Base-by-base conservation (phyloP, 2,113 vertebrate genomes). In the Procavia capensis region DNA sequence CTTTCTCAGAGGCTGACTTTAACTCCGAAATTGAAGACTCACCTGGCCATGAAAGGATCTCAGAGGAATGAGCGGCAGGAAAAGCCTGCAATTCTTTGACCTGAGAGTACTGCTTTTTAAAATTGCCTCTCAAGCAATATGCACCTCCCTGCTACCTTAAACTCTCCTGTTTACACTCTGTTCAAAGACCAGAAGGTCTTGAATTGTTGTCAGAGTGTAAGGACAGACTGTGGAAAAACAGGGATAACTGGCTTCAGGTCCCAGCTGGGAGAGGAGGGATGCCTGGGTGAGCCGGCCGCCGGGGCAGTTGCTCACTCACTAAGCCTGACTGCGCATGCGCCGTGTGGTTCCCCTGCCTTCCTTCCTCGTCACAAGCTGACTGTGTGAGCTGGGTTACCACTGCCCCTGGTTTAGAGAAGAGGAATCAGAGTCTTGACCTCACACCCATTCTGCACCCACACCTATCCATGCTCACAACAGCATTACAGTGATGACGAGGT, bases 21-120 rank as follows among this genome's bases (percentile, higher is more conserved):
- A 78, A 84, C 66, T 64, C 76, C 24, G n/a, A 88, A 90, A 59
- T 0, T 10, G 89, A 96, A 88, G 82, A 85, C 57, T 82, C 70
- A 43, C 74, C 47, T n/a, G 72, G 91, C 47, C 66, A 14, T 1
- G 34, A 89, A 50, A 66, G 29, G 25, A 36, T 34, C 59, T 59
- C 43, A 27, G 63, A 54, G 87, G 83, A 64, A 31, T 0, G 39
- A 74, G 59, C 66, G 27, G 2, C 22, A 50, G 80, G 68, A n/a
- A 43, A 36, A 1, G 5, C 39, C 34, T 5, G 5, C 10, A 43
- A 39, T 43, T 74, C 57, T 85, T 81, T 19, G 61, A 41, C 3
- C 25, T 0, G 6, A 68, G 24, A 27, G 24, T 8, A 36, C 41
- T 54, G 79, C 64, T 68, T 45, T 78, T 45, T 14, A 57, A 29